phyloP scores from a whole-genome alignment of 2,888 invertebrate species.

The Andrena minutula region DNA sequence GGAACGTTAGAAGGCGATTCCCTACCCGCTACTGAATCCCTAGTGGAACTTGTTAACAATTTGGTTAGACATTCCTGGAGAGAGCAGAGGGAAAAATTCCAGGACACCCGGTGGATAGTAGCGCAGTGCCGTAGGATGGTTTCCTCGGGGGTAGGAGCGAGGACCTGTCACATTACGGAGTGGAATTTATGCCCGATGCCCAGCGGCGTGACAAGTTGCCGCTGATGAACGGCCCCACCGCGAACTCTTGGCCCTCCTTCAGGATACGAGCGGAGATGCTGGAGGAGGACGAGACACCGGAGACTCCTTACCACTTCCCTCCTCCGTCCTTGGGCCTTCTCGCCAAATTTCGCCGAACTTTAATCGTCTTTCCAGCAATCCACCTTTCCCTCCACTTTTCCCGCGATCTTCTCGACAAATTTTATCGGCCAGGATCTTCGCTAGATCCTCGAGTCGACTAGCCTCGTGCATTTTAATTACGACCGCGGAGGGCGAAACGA shows the following conservation, averaged over 20 bases:
- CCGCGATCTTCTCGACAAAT: background rate
- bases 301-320: slow-evolving; percentile 32
- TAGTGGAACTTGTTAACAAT: too few relatives aligned
- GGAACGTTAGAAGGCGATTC: background rate
- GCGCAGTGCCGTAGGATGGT: slow-evolving; percentile 68
- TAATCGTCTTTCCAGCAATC: slow-evolving; percentile 34
- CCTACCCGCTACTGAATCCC: background rate
- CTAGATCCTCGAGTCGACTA: too few relatives aligned
- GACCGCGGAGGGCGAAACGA: background rate
- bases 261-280: slow-evolving; percentile 58
- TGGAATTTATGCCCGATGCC: slow-evolving; percentile 85
- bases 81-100: slow-evolving; percentile 58
- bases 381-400: slow-evolving; percentile 7
- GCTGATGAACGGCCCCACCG: slow-evolving; percentile 84
- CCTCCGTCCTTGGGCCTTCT: slow-evolving; percentile 53
- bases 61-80: background rate
- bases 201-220: slow-evolving; percentile 85
- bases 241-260: slow-evolving; percentile 83
- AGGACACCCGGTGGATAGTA: slow-evolving; percentile 78
- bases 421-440: background rate
- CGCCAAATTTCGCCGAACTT: slow-evolving; percentile 63
- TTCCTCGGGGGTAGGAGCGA: slow-evolving; percentile 79
- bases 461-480: slow-evolving; percentile 31
- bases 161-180: slow-evolving; percentile 84
- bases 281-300: slow-evolving; percentile 53